Conservation (phyloP, 2,888 invertebrate species). For the Sturmia bella region DNA sequence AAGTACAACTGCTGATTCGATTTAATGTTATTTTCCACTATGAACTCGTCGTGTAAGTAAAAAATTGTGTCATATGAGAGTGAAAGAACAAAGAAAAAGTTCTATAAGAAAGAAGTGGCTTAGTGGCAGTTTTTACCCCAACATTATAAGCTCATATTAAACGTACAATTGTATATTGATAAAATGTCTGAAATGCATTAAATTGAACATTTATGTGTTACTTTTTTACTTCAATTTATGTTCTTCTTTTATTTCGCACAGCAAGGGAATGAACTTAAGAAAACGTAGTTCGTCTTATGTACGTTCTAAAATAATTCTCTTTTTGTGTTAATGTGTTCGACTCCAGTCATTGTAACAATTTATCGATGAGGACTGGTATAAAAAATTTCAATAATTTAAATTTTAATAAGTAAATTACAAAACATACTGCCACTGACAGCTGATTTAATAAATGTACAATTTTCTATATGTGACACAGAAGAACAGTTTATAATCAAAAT, state of each 20-base stretch:
- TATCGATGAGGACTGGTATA: too few species aligned
- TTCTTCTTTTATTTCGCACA: conserved; percentile 15
- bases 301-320: conserved; percentile 32
- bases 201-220: conserved; percentile 66
- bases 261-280: conserved; percentile 35
- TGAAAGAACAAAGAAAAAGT: conserved; percentile 36
- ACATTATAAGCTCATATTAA: conserved; percentile 51
- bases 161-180: conserved; percentile 50
- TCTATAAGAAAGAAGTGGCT: conserved; percentile 17
- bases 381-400: too few species aligned
- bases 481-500: too few species aligned
- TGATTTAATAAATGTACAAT: too few species aligned
- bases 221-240: conserved; percentile 5
- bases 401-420: too few species aligned
- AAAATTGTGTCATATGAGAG: conserved; percentile 53
- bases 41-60: conserved; percentile 36
- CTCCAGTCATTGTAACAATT: too few species aligned
- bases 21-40: conserved; percentile 58
- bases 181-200: conserved; percentile 66
- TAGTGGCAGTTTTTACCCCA: conserved; percentile 14
- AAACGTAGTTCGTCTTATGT: conserved; percentile 55
- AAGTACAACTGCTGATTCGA: conserved; percentile 56
- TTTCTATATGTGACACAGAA: too few species aligned
- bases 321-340: conserved; percentile 8
- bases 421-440: too few species aligned